These are phyloP conservation scores for Exaiptasia diaphana DNA, from an alignment of 64 coral and sea anemone species.

Conservation along the genomic window DNA sequence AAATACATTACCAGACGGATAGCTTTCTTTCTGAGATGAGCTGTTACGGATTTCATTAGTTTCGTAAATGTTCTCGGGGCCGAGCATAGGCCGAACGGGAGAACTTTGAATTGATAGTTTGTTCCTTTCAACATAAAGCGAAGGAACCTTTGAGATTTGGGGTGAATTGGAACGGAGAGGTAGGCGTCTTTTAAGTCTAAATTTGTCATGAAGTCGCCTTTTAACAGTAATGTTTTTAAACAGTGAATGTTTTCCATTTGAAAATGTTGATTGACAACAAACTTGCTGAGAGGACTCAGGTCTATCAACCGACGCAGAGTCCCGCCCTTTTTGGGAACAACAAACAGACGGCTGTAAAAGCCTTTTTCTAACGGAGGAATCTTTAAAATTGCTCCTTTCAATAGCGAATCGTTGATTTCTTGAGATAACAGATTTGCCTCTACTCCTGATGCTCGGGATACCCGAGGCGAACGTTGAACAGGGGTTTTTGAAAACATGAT, in stretches of 20 bases:
- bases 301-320: constrained; percentile 22
- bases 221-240: not conserved
- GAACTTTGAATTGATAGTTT: not conserved
- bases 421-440: not conserved
- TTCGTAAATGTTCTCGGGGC: not conserved
- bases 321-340: constrained; percentile 38
- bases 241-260: constrained; percentile 19
- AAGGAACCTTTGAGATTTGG: not conserved
- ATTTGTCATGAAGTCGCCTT: not conserved
- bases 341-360: constrained; percentile 2
- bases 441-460: not conserved
- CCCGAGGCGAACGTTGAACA: not conserved
- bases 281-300: constrained; percentile 11
- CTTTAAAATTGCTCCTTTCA: constrained; percentile 24
- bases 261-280: constrained; percentile 6
- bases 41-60: not conserved
- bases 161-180: not conserved
- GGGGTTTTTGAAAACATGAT: constrained; percentile 14
- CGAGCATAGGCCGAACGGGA: not conserved
- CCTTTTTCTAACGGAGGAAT: not conserved
- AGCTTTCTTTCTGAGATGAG: not conserved
- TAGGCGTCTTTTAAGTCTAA: constrained; percentile 51
- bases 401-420: constrained; percentile 4
- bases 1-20: not conserved
- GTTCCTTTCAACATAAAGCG: not conserved